A percentile compares a stretch with the other conserved stretches of the same genome.
phyloP scores from a whole-genome alignment of 1,140 invertebrate species.

The Macrotrachela quadricornifera region DNA sequence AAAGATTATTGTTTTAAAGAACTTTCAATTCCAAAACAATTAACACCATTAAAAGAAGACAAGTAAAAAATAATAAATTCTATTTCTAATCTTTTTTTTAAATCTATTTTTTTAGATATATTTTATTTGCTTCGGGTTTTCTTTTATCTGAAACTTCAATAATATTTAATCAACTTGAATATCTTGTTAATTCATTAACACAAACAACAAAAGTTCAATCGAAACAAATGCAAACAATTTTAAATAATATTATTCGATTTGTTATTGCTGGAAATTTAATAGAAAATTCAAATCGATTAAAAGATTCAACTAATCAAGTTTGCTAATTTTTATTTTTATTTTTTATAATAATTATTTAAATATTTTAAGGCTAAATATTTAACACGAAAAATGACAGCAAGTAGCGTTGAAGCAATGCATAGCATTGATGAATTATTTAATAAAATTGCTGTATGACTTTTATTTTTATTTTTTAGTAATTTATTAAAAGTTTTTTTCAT shows the following conservation, averaged over 20 bases:
- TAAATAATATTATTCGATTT: constrained; percentile 46
- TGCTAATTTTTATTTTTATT: too few relatives aligned
- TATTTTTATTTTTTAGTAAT: too few relatives aligned
- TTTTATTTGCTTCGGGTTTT: too few relatives aligned
- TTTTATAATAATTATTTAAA: background rate
- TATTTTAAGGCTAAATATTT: constrained; percentile 32
- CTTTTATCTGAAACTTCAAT: too few relatives aligned
- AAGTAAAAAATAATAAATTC: background rate
- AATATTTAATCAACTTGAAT: too few relatives aligned
- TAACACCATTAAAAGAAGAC: background rate
- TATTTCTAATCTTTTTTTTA: too few relatives aligned
- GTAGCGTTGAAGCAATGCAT: constrained; percentile 33
- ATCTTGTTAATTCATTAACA: constrained; percentile 30
- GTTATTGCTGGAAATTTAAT: constrained; percentile 53
- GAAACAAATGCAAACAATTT: constrained; percentile 36
- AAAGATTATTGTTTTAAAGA: constrained; percentile 43
- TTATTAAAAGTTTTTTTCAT: too few relatives aligned
- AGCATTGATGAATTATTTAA: too few relatives aligned
- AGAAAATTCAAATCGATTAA: constrained; percentile 22
- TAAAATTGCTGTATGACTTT: too few relatives aligned
- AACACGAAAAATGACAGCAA: constrained; percentile 27
- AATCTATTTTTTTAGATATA: too few relatives aligned
- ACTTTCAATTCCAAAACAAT: background rate
- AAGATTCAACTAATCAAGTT: constrained; percentile 11
- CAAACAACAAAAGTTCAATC: constrained; percentile 7